These are phyloP conservation scores for Maniola hyperantus DNA, from an alignment of 2,888 invertebrate genomes.

Conservation along the genomic window DNA sequence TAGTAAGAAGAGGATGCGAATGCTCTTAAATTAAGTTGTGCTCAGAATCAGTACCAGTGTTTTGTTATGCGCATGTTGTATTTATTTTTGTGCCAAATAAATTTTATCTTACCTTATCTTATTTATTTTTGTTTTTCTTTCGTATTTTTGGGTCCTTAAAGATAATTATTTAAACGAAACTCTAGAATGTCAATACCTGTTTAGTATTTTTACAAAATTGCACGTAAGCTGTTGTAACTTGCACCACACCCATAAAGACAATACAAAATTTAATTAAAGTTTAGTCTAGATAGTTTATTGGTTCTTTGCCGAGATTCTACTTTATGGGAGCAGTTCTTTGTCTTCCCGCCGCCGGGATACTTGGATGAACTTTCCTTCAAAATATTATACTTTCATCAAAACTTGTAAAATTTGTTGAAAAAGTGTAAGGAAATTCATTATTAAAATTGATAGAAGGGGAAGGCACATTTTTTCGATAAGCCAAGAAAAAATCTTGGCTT, in stretches of 20 bases:
- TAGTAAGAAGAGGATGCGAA: too few relatives aligned
- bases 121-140: too few relatives aligned
- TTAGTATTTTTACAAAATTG: not conserved
- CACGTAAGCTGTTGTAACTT: slow-evolving; percentile 36
- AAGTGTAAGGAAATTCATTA: slow-evolving; percentile 20
- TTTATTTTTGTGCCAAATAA: too few relatives aligned
- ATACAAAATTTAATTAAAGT: slow-evolving; percentile 79
- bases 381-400: slow-evolving; percentile 29
- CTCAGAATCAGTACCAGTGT: too few relatives aligned
- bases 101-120: too few relatives aligned
- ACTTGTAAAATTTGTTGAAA: slow-evolving; percentile 19
- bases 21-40: too few relatives aligned
- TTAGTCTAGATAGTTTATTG: slow-evolving; percentile 72
- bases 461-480: not conserved
- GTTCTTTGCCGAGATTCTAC: slow-evolving; percentile 61
- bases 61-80: too few relatives aligned
- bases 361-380: slow-evolving; percentile 30
- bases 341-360: slow-evolving; percentile 45
- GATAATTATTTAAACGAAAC: too few relatives aligned
- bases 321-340: slow-evolving; percentile 54
- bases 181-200: too few relatives aligned
- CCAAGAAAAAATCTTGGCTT: too few relatives aligned
- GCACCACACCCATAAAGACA: slow-evolving; percentile 60
- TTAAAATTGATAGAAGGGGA: not conserved
- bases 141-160: too few relatives aligned